Conservation (phyloP, 2,797 vertebrate species). For the Yasuhikotakia modesta region DNA sequence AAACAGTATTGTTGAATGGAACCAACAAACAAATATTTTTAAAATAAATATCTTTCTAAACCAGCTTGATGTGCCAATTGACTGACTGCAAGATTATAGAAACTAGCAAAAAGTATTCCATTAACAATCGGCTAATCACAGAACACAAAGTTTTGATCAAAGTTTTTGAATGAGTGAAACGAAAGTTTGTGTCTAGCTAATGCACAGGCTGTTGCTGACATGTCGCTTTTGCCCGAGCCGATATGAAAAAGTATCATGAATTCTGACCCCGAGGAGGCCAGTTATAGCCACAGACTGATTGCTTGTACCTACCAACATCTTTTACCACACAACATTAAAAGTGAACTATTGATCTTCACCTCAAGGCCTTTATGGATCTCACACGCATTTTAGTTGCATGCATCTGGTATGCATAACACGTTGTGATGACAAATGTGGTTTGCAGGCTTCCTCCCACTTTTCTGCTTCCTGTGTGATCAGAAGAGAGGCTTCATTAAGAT, state of each 20-base stretch:
- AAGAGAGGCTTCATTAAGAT: constrained; percentile 19
- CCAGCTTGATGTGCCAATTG: not conserved
- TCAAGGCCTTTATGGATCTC: not conserved
- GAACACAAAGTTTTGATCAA: no score
- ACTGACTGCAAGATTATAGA: not conserved
- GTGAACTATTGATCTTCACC: not conserved
- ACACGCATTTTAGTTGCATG: not conserved
- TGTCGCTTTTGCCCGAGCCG: not conserved
- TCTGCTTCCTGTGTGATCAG: constrained; percentile 37
- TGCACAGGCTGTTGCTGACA: no score
- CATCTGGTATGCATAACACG: not conserved
- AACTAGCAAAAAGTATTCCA: not conserved
- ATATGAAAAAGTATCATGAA: not conserved
- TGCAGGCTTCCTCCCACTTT: constrained; percentile 37
- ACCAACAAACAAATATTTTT: no score
- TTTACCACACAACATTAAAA: not conserved
- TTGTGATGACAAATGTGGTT: constrained; percentile 10
- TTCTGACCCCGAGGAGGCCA: no score
- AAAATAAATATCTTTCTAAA: not conserved
- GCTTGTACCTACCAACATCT: not conserved
- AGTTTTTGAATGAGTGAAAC: no score
- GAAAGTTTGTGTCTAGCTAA: no score
- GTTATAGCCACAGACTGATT: not conserved
- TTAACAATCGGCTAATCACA: no score
- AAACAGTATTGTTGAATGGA: no score